Evolutionary conservation across 2,113 vertebrate genomes (phyloP).

Genomic region (Vimba vimba): DNA sequence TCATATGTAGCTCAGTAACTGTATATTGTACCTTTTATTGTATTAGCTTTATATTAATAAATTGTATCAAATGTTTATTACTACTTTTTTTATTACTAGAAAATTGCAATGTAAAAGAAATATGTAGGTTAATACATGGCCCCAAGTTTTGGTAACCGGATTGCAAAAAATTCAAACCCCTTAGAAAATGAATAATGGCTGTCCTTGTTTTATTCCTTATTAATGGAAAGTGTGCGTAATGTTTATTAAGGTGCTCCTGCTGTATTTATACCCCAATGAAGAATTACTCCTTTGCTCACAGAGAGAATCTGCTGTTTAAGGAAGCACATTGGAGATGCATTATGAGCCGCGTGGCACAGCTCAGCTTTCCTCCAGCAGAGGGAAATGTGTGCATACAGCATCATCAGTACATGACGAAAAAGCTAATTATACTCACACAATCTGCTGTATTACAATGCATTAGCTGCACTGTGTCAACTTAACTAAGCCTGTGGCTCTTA

Average conservation of each 20-base stretch:
- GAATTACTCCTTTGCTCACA: neutral
- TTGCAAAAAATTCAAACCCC: neutral
- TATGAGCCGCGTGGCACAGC: neutral
- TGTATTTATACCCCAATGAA: neutral
- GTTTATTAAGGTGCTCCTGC: neutral
- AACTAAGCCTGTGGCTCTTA: conserved; percentile 31
- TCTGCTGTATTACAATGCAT: conserved; percentile 38
- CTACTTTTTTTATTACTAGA: neutral
- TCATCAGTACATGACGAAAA: conserved; percentile 27
- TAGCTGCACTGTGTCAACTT: conserved; percentile 28
- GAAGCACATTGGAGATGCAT: neutral
- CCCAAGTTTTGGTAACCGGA: neutral
- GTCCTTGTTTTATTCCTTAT: neutral
- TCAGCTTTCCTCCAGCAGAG: conserved; percentile 47
- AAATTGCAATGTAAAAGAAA: neutral
- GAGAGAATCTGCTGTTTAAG: conserved; percentile 17
- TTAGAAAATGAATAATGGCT: neutral
- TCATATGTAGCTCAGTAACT: neutral
- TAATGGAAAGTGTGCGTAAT: neutral
- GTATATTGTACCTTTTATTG: neutral
- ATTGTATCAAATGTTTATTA: neutral
- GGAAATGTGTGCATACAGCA: conserved; percentile 36
- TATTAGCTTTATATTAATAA: neutral
- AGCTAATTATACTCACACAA: conserved; percentile 29
- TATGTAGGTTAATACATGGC: neutral